phyloP scores from a whole-genome alignment of 2,888 invertebrate genomes.

The Diadromus collaris region DNA sequence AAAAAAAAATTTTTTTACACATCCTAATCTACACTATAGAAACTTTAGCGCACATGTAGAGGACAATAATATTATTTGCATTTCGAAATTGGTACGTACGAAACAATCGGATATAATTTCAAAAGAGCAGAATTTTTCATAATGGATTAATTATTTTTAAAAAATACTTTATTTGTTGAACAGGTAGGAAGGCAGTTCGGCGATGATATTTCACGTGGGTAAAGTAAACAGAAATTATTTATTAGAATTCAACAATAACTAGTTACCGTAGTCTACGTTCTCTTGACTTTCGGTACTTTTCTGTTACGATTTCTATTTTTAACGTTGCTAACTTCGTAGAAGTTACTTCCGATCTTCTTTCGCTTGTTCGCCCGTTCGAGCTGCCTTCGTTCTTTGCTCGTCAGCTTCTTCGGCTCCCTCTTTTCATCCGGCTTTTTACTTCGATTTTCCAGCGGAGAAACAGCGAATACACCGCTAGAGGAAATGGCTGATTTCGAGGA shows the following conservation, averaged over 20 bases:
- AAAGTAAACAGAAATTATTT: background rate
- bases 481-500: constrained; percentile 78
- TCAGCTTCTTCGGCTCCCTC: constrained; percentile 82
- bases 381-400: constrained; percentile 89
- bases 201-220: too few species aligned
- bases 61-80: background rate
- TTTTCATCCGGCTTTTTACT: constrained; percentile 68
- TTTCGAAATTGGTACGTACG: background rate
- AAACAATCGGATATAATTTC: background rate
- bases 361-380: constrained; percentile 88
- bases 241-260: background rate
- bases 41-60: background rate
- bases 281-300: constrained; percentile 79
- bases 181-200: too few species aligned
- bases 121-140: background rate
- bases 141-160: background rate
- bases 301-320: constrained; percentile 92
- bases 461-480: constrained; percentile 79
- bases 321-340: constrained; percentile 94
- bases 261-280: constrained; percentile 21
- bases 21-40: too few species aligned
- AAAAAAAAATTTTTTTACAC: too few species aligned
- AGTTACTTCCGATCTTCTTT: constrained; percentile 93
- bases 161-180: background rate
- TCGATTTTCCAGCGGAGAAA: constrained; percentile 79